A percentile compares a stretch with the other conserved stretches of the same genome.
Evolutionary conservation across 2,113 vertebrate genomes (phyloP).

Genomic region (Egretta garzetta): DNA sequence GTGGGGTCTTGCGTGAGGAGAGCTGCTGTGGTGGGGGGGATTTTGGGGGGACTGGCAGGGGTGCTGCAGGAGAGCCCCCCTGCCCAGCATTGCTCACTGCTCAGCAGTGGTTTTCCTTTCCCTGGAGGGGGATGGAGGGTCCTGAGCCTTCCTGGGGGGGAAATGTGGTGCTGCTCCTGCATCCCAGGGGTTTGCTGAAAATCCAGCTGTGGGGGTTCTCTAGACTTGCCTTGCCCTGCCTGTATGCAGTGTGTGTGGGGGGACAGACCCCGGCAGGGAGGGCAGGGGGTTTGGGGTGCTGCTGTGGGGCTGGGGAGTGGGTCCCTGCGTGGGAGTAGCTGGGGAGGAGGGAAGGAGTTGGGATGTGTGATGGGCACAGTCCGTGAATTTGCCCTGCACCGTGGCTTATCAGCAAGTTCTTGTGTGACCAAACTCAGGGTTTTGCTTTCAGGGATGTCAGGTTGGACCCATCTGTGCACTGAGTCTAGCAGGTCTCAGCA

Average conservation of each 20-base stretch:
- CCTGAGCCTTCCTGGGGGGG: not conserved
- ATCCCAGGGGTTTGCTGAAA: not conserved
- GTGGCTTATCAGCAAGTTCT: not conserved
- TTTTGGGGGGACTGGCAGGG: not conserved
- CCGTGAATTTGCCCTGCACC: not conserved
- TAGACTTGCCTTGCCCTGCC: not conserved
- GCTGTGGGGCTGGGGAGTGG: fast-evolving
- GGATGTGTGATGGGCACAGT: fast-evolving
- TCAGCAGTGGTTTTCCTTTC: not conserved
- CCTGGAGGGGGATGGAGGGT: not conserved
- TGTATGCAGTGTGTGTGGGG: not conserved
- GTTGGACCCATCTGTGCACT: fast-evolving
- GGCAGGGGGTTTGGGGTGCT: not conserved
- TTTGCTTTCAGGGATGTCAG: not conserved
- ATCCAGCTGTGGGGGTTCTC: not conserved
- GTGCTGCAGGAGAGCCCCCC: not conserved
- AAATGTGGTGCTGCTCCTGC: too few species aligned
- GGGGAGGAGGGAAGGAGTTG: fast-evolving
- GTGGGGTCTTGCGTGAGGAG: not conserved
- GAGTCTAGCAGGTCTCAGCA: not conserved
- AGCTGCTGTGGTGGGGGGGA: not conserved
- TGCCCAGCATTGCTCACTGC: not conserved
- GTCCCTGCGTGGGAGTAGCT: not conserved
- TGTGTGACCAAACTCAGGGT: not conserved
- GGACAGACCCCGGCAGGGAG: not conserved